Evolutionary conservation across 2,113 vertebrate genomes (phyloP), one percentile per base, ranked within the genome.

Genomic region (Megatriorchis doriae): DNA sequence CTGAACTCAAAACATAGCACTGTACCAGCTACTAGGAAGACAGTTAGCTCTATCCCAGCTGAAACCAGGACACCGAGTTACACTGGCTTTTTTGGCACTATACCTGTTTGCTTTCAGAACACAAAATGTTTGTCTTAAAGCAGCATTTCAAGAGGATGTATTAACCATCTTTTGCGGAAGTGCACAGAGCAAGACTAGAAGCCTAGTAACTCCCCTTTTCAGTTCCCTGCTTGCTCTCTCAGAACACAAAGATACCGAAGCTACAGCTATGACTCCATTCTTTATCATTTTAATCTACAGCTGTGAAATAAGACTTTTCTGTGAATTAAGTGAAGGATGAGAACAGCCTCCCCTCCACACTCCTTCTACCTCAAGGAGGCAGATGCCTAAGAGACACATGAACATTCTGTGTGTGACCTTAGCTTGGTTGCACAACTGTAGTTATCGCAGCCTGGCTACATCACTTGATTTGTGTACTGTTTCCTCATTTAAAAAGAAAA

Each of bases 161-260:
- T 40, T n/a, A 19, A 55, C 15, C 0, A 0, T 11, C 50, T 68
- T 27, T 29, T 27, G 66, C 6, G 74, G 42, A 56, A 73, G 1
- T 52, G 27, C 36, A 34, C 10, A 43, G 16, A 56, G 36, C 31
- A 91, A 50, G 17, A n/a, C 34, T 32, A 42, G 50, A 62, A 40
- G 40, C 50, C 23, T 55, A 43, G 6, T 15, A 59, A 55, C 53
- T 53, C 21, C 45, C 15, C 17, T 47, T 80, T 23, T 16, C 43
- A 32, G 34, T 47, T 70, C 34, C 13, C 34, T 52, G 15, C 43
- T 53, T 70, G 29, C 34, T 63, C 50, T n/a, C 19, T 58, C 31
- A 74, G 43, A 52, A n/a, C 0, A 4, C 32, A 68, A 20, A 63
- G 32, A 34, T 29, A n/a, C 7, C 1, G 0, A 74, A 50, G 25